A percentile compares a stretch with the other conserved stretches of the same genome.
These are phyloP conservation scores for Gadus chalcogrammus DNA, from an alignment of 2,113 vertebrate genomes.

Conservation along the genomic window DNA sequence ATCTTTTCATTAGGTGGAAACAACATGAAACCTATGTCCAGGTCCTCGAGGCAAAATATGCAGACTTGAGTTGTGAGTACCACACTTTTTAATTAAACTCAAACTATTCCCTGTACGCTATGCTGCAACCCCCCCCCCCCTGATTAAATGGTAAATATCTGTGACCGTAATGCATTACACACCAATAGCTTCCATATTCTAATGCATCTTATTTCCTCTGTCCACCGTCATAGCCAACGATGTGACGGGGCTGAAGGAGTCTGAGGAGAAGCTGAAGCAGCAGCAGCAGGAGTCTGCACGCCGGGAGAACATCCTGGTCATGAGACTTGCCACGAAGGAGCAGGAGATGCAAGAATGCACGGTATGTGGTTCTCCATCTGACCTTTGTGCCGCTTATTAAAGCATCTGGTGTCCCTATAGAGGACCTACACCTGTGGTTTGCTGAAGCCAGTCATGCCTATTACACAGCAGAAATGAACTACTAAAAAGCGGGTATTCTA, in stretches of 20 bases:
- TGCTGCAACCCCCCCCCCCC: background rate
- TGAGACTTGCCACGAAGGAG: slow-evolving; percentile 97
- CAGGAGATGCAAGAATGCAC: slow-evolving; percentile 99
- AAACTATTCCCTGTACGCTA: no score
- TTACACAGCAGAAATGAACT: no score
- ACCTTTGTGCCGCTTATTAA: background rate
- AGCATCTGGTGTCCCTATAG: background rate
- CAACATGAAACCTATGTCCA: slow-evolving; percentile 96
- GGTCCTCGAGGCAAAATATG: slow-evolving; percentile 96
- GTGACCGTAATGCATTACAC: background rate
- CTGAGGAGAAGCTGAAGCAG: slow-evolving; percentile 97
- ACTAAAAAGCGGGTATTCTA: no score
- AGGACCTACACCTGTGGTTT: background rate
- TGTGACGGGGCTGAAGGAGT: slow-evolving; percentile 93
- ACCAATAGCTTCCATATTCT: slow-evolving; percentile 12
- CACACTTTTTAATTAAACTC: background rate
- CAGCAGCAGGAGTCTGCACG: slow-evolving; percentile 99
- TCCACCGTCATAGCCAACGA: slow-evolving; percentile 82
- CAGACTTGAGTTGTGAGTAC: slow-evolving; percentile 97
- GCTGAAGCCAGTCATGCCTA: background rate
- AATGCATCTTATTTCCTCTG: slow-evolving; percentile 14
- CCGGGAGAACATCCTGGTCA: slow-evolving; percentile 97
- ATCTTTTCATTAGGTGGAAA: slow-evolving; percentile 85
- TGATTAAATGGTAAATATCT: background rate
- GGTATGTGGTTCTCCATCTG: slow-evolving; percentile 75